phyloP scores from a whole-genome alignment of 2,797 vertebrate species.

The Orientallactaga sibirica region DNA sequence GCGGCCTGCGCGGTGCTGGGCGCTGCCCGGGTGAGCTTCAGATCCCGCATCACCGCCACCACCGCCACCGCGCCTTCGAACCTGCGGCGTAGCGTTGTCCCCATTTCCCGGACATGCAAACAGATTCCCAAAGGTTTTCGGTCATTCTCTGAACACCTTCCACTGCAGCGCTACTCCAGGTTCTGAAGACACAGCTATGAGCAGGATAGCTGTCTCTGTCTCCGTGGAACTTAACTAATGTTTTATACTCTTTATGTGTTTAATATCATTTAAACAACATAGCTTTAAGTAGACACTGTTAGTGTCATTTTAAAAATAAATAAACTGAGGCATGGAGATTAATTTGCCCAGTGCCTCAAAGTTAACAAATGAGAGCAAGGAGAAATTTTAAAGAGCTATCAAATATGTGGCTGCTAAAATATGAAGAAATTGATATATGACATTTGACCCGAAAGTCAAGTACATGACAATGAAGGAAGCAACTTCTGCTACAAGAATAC shows the following conservation, averaged over 20 bases:
- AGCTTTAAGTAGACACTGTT: background rate
- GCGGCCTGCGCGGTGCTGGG: background rate
- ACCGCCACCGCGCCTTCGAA: background rate
- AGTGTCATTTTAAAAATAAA: constrained; percentile 16
- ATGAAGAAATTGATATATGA: background rate
- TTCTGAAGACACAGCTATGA: background rate
- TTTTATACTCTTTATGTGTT: background rate
- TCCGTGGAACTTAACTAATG: background rate
- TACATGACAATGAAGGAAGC: background rate
- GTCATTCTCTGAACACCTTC: background rate
- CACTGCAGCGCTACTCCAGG: background rate
- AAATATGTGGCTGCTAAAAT: constrained; percentile 10
- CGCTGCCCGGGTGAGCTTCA: background rate
- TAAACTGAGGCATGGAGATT: background rate
- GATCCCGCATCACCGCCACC: background rate
- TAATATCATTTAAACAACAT: background rate
- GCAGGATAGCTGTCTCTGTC: background rate
- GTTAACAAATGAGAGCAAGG: background rate
- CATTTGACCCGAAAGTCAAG: background rate
- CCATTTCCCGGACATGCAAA: constrained; percentile 1
- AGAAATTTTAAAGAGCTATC: background rate
- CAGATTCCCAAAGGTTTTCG: background rate
- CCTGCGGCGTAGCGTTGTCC: background rate
- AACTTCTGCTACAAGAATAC: rapidly evolving
- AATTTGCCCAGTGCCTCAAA: background rate